Conservation (phyloP, 37 sponge, comb jelly and placozoan genomes). For the Corticium candelabrum region DNA sequence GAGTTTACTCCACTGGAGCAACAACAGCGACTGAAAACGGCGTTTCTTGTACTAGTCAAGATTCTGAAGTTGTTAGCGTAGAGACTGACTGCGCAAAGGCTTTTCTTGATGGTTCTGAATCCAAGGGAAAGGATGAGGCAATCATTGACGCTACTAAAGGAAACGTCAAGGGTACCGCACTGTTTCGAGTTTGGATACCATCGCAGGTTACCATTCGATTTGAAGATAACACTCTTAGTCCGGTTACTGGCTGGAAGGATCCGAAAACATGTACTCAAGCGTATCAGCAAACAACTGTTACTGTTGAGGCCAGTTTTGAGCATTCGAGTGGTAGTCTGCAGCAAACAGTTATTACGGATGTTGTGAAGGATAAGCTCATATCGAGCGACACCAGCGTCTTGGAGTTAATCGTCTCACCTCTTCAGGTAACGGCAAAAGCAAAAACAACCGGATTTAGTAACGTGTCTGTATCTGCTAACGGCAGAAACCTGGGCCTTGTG, state of each 20-base stretch:
- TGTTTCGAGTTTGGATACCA: constrained; percentile 5
- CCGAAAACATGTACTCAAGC: not conserved
- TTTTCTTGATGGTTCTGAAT: not conserved
- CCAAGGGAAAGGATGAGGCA: not conserved
- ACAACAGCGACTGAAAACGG: not conserved
- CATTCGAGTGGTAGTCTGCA: not conserved
- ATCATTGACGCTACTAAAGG: not conserved
- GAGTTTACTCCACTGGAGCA: not conserved
- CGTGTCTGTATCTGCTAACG: not conserved
- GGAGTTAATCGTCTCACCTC: not conserved
- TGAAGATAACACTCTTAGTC: not conserved
- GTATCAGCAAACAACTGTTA: not conserved
- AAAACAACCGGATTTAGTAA: not conserved
- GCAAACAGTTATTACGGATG: not conserved
- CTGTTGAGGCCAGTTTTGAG: not conserved
- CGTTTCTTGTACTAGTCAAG: not conserved
- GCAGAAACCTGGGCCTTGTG: not conserved
- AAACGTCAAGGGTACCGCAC: not conserved
- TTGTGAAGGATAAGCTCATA: not conserved
- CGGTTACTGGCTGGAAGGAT: not conserved
- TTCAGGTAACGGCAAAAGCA: not conserved
- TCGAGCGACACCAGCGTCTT: constrained; percentile 2
- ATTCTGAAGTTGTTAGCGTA: not conserved
- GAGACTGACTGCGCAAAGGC: not conserved
- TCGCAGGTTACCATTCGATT: not conserved